Evolutionary conservation across 2,888 invertebrate genomes (phyloP).

Genomic region (Dicycla oo): DNA sequence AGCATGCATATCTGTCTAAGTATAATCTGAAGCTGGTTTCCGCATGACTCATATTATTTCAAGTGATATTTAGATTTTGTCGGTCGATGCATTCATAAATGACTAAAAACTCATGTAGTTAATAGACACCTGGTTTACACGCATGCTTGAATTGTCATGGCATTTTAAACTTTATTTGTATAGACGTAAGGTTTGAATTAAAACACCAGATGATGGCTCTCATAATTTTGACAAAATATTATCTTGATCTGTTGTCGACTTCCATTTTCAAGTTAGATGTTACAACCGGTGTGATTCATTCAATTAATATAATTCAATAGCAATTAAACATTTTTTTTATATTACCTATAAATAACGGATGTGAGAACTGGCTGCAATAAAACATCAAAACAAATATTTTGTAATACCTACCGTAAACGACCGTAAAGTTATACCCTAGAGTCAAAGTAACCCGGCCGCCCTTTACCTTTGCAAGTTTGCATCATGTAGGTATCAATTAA

Average conservation of each 20-base stretch:
- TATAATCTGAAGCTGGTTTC: conserved; percentile 55
- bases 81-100: conserved; percentile 64
- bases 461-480: background rate
- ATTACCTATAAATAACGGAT: conserved; percentile 42
- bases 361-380: conserved; percentile 31
- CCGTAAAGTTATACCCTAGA: too few relatives aligned
- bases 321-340: conserved; percentile 44
- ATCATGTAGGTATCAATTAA: background rate
- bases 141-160: conserved; percentile 6
- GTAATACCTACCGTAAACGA: too few relatives aligned
- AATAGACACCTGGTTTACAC: conserved; percentile 46
- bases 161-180: conserved; percentile 29
- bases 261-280: conserved; percentile 44
- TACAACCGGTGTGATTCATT: conserved; percentile 58
- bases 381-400: conserved; percentile 25
- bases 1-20: conserved; percentile 56
- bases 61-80: conserved; percentile 65
- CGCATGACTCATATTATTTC: conserved; percentile 58
- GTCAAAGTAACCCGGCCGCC: too few relatives aligned
- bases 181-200: conserved; percentile 8
- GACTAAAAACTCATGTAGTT: conserved; percentile 45
- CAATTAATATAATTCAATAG: conserved; percentile 36
- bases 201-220: background rate
- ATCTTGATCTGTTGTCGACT: conserved; percentile 52
- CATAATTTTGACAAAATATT: conserved; percentile 46